Conservation (phyloP, 1,140 invertebrate species). For the Venturia canescens region DNA sequence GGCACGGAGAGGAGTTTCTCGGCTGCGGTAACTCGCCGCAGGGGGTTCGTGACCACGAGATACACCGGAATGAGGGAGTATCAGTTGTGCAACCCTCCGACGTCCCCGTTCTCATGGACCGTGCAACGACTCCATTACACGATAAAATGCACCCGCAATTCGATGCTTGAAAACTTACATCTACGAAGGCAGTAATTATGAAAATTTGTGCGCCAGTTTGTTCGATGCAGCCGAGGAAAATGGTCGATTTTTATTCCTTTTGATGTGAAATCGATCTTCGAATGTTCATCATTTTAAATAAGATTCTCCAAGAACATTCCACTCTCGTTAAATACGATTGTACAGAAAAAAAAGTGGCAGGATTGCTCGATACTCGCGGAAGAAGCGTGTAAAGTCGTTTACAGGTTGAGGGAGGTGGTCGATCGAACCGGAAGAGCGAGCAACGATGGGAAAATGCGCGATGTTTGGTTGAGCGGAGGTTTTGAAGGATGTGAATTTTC, state of each 20-base stretch:
- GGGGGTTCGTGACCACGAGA: conserved; percentile 30
- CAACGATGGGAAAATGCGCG: conserved; percentile 30
- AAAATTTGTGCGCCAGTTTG: neutral
- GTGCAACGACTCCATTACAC: neutral
- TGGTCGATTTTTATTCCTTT: too few species aligned
- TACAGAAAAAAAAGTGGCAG: neutral
- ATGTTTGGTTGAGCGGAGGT: neutral
- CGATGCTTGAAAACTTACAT: neutral
- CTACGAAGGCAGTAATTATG: neutral
- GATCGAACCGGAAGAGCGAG: conserved; percentile 30
- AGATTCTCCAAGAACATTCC: too few species aligned
- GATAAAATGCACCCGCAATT: neutral
- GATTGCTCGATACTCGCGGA: too few species aligned
- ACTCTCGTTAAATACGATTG: too few species aligned
- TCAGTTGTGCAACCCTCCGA: conserved; percentile 29
- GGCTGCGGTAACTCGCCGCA: conserved; percentile 53
- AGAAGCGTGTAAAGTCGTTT: neutral
- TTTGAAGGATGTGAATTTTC: neutral
- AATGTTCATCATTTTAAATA: too few species aligned
- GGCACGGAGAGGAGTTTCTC: neutral
- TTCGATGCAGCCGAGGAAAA: too few species aligned
- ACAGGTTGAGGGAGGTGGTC: neutral
- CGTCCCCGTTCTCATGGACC: conserved; percentile 34
- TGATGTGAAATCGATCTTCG: too few species aligned
- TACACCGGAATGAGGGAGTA: neutral